Evolutionary conservation across 2,888 invertebrate genomes (phyloP), one percentile per base, ranked within the genome.

Genomic region (Tipula confusa): DNA sequence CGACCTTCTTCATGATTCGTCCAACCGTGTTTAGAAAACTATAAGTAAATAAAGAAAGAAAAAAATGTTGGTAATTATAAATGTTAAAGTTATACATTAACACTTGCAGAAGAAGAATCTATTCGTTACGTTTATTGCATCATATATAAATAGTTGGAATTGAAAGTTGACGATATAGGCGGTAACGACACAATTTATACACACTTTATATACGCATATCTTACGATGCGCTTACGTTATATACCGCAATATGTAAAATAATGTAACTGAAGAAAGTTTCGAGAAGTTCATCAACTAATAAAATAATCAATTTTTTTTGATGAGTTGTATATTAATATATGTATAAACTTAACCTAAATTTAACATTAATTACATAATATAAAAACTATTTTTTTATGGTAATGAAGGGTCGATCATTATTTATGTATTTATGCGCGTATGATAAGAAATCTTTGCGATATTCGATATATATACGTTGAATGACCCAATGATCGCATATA

Each of bases 251-350:
- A 64, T 64, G 64, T 24, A 64, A 64, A 64, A 64, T 18, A 7
- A 24, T 64, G 24, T 24, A 64, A 64, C 64, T 64, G 24, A 64
- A 64, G 64, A 64, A 64, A 64, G 43, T 43, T 43, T 43, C 15
- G 43, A 43, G 43, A 43, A 43, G 64, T 64, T 64, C 64, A 64
- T 64, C 64, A 64, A 24, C 64, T 48, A 48, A 48, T 64, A 64
- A 64, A 64, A 43, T 43, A n/a, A n/a, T 43, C 5, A 43, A 9
- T 24, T 64, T 64, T 24, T 64, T 64, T 11, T 64, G 4, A 64
- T 64, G 9, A 64, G 24, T 18, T 24, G 24, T n/a, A n/a, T n/a
- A n/a, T 64, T 9, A 24, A 64, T 64, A 7, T 64, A 64, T 38
- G 1, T 38, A 38, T 64, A 64, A 64, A 64, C 64, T 64, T 64